Conservation (phyloP, 2,888 invertebrate genomes). For the Macrosiphum euphorbiae region DNA sequence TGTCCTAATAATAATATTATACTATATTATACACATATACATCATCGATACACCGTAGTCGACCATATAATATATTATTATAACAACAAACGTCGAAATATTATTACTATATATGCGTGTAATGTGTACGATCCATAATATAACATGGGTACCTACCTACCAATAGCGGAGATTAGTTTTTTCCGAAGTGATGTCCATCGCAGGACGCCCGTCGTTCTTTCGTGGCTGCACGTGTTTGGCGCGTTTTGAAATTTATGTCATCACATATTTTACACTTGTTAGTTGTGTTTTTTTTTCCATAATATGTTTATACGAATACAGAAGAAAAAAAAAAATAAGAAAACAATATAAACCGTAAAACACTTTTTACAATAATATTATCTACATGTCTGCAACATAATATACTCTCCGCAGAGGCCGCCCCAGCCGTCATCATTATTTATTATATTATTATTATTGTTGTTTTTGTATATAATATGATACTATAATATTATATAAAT, state of each 20-base stretch:
- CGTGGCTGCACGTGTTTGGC: neutral
- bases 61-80: neutral
- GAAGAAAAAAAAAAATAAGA: neutral
- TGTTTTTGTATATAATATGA: neutral
- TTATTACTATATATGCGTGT: neutral
- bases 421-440: neutral
- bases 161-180: neutral
- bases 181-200: neutral
- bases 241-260: neutral
- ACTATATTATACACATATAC: neutral
- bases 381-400: neutral
- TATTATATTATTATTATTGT: neutral
- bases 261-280: constrained; percentile 17
- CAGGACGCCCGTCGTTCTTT: neutral
- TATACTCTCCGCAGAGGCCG: too few species aligned
- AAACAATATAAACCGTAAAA: constrained; percentile 13
- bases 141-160: neutral
- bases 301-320: neutral
- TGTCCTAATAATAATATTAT: neutral
- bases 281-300: neutral
- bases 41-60: neutral
- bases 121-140: neutral
- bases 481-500: neutral
- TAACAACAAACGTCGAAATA: constrained; percentile 2
- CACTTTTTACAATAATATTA: neutral